These are phyloP conservation scores for Neopelma chrysocephalum DNA, from an alignment of 2,797 vertebrate species.

Conservation along the genomic window DNA sequence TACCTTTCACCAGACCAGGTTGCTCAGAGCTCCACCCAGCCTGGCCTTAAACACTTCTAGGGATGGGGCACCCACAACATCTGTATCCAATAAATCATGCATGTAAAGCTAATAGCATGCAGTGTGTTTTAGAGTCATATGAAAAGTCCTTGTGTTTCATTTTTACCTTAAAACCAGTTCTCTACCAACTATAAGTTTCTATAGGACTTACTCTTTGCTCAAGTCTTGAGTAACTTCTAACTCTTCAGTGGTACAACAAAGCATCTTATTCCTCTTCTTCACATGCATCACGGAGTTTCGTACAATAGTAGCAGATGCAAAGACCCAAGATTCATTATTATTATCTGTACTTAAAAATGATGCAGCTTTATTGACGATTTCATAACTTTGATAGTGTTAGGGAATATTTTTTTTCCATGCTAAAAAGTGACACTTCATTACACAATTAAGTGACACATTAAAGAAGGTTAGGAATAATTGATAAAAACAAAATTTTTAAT, in stretches of 20 bases:
- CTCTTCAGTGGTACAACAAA: not conserved
- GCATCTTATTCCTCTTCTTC: not conserved
- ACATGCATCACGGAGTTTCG: not conserved
- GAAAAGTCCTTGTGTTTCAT: not conserved
- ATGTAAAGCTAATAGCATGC: not conserved
- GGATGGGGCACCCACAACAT: too few relatives aligned
- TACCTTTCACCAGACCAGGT: not conserved
- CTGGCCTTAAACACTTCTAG: not conserved
- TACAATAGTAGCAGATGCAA: not conserved
- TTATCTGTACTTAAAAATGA: not conserved
- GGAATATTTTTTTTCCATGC: not conserved
- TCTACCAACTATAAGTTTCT: not conserved
- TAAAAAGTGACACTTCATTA: not conserved
- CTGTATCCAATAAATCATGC: not conserved
- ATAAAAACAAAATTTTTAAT: not conserved
- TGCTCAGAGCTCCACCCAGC: not conserved
- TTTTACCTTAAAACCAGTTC: not conserved
- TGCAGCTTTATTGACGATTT: not conserved
- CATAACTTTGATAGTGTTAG: not conserved
- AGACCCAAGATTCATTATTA: not conserved
- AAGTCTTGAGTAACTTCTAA: not conserved
- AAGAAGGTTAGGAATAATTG: not conserved
- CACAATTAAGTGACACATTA: not conserved
- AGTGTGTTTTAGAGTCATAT: not conserved
- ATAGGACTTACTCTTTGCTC: not conserved